Percentiles rank a stretch among this genome's conserved stretches.
Conservation (phyloP, 2,113 vertebrate species). For the Passer montanus region DNA sequence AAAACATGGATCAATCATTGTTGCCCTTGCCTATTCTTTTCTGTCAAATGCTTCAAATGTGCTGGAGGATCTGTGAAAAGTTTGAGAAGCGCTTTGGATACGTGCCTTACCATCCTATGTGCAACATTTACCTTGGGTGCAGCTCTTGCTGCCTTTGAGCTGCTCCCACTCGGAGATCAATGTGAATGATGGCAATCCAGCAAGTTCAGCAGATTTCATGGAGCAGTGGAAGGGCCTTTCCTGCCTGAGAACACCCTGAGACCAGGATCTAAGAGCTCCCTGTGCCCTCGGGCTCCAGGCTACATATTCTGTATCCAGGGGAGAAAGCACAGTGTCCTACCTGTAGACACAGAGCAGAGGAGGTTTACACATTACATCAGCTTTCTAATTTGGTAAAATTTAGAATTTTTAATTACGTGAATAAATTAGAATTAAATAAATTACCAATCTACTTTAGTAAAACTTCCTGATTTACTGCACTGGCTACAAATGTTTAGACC, state of each 20-base stretch:
- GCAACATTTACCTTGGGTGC: background rate
- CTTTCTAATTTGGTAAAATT: background rate
- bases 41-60: constrained; percentile 56
- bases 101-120: background rate
- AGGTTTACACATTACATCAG: background rate
- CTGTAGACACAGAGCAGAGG: background rate
- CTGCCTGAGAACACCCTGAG: background rate
- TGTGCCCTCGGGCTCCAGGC: background rate
- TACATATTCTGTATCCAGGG: background rate
- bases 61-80: constrained; percentile 42
- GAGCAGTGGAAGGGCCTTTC: background rate
- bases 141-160: background rate
- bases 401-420: background rate
- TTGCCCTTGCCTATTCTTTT: constrained; percentile 68
- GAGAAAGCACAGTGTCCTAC: background rate
- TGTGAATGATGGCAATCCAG: background rate
- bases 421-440: background rate
- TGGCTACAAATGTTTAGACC: background rate
- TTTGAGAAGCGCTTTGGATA: constrained; percentile 28
- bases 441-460: background rate
- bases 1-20: constrained; percentile 71
- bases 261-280: background rate
- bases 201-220: background rate
- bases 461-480: background rate
- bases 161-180: background rate